Base-by-base conservation (phyloP, 1,140 invertebrate species). In the Drosophila navojoa region DNA sequence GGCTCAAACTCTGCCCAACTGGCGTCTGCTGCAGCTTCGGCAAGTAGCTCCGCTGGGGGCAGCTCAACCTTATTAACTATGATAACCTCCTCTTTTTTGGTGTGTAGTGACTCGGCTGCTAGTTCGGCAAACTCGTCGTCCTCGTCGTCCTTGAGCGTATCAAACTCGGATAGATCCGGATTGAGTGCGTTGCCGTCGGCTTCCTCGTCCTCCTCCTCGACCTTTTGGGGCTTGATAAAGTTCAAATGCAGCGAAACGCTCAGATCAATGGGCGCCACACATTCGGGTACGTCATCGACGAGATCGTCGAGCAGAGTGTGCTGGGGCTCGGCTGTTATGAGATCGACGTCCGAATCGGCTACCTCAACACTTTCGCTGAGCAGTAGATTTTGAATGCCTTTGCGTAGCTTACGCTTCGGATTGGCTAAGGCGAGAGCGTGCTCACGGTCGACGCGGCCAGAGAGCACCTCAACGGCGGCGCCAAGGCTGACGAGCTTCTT, bases 401-500 rank as follows among this genome's bases (percentile, higher is more conserved):
- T 93, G 66, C 94, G 93, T 76, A 95, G 93, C 11, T 94, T 92
- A 45, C 93, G 91, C 45, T 94, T 93, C 25, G 93, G 94, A 63
- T 93, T 94, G 81, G 93, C 95, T 77, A 93, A 92, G 80, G 93
- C 94, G 91, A 95, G 93, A 79, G 95, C 93, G 79, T 92, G 91
- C 3, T 91, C 91, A 4, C 91, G 87, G 80, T 96, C 96, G 32
- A 96, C 94, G 62, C 96, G 94, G 1, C 96, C 96, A 7, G 96
- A 96, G 5, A 98, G 93, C 25, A 98, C 96, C 90, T 97, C 96
- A 76, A 97, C 97, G 13, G 96, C 96, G 68, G 95, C 94, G 4
- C 96, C 97, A 71, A 97, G 93, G 78, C 96, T 97, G 4, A 97
- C 95, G 44, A 96, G 93, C 84, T 96, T 96, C 76, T 96, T 97